A percentile compares a stretch with the other conserved stretches of the same genome.
Conservation (phyloP, 2,888 invertebrate genomes). For the Cecidostiba fungosa region DNA sequence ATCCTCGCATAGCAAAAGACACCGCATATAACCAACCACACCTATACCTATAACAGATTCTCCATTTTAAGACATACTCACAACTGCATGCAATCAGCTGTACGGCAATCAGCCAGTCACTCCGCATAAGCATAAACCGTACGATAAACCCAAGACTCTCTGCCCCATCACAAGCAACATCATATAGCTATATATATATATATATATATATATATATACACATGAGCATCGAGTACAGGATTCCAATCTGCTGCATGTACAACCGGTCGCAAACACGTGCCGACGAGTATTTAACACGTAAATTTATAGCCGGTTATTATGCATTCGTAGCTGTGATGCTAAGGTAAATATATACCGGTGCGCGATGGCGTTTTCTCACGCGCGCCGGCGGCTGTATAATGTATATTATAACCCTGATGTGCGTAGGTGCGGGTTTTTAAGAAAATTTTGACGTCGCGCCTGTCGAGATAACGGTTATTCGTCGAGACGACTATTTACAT, state of each 20-base stretch:
- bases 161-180: neutral
- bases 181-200: too few relatives aligned
- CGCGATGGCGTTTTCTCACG: neutral
- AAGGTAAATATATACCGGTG: neutral
- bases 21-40: too few relatives aligned
- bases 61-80: neutral
- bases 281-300: neutral
- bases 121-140: neutral
- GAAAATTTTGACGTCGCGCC: neutral
- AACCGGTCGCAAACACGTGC: neutral
- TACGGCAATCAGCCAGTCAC: conserved; percentile 3
- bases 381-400: too few relatives aligned
- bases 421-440: neutral
- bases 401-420: neutral
- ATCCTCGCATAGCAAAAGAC: too few relatives aligned
- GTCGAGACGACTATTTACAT: neutral
- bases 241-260: neutral
- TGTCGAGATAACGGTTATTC: neutral
- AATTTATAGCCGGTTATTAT: neutral
- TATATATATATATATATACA: neutral
- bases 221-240: neutral
- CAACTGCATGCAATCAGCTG: neutral
- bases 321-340: neutral
- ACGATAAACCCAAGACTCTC: neutral
- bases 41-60: too few relatives aligned